Conservation (phyloP, 2,113 vertebrate genomes). For the Vireo altiloquus region DNA sequence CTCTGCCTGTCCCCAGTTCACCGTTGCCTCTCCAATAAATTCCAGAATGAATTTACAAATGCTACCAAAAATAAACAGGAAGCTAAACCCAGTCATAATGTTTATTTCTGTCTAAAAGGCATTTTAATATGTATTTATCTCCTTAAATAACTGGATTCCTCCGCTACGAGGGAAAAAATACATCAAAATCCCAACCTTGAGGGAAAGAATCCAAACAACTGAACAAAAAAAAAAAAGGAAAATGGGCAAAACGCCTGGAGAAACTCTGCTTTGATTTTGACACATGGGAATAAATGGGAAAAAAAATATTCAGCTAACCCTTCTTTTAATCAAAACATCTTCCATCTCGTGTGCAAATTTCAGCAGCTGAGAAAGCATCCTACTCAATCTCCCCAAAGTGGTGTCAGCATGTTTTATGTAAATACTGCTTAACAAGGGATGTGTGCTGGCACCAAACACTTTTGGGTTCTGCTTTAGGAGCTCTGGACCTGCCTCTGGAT, state of each 20-base stretch:
- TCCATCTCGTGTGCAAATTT: conserved; percentile 43
- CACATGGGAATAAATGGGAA: conserved; percentile 36
- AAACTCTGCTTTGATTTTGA: conserved; percentile 46
- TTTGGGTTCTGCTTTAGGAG: not conserved
- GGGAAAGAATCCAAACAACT: not conserved
- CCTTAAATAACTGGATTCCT: not conserved
- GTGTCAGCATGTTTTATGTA: conserved; percentile 44
- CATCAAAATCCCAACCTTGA: not conserved
- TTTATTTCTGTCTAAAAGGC: not conserved
- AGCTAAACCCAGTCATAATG: not conserved
- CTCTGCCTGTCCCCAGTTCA: not conserved
- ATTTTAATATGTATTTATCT: not conserved
- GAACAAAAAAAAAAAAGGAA: not conserved
- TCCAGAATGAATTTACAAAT: not conserved
- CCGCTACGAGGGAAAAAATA: not conserved
- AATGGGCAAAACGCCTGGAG: conserved; percentile 29
- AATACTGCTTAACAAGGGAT: conserved; percentile 11
- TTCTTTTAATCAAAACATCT: conserved; percentile 52
- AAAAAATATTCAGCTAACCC: conserved; percentile 2
- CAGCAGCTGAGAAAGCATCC: conserved; percentile 56
- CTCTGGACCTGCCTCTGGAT: not conserved
- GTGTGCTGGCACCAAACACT: not conserved
- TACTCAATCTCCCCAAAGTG: conserved; percentile 13
- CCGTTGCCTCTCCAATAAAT: not conserved
- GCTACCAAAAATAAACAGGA: not conserved